Evolutionary conservation across 2,888 invertebrate species (phyloP), one percentile per base, ranked within the genome.

Genomic region (Trichacis sp.): DNA sequence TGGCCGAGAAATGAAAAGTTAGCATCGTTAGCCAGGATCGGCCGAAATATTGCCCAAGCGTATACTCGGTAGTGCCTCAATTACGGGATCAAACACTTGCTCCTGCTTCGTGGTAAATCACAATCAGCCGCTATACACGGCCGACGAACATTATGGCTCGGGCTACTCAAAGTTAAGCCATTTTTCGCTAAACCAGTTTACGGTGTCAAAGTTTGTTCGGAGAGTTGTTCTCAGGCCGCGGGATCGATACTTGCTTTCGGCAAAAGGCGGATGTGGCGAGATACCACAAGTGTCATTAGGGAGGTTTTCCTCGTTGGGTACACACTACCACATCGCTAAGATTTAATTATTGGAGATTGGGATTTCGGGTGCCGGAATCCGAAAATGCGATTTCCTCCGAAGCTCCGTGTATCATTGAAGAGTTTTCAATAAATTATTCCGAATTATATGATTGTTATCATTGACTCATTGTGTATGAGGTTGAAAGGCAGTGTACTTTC

Each of bases 151-250:
- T 73, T 73, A 74, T 64, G 66, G 72, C 54, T 65, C 53, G 57
- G 65, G 65, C 70, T 70, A 70, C 74, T 75, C 73, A 59, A 74
- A 80, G 75, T 79, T 77, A 73, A 77, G 74, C 75, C 73, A 78
- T 78, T 81, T 80, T 81, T 81, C 78, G 74, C 69, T 75, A 74
- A 80, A 79, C 76, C 79, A 75, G 76, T 81, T 79, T 77, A 75
- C 74, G 72, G 71, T 71, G 75, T 73, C 74, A 77, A 80, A 80
- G 74, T 80, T 80, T 76, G 62, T 67, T 48, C 63, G 57, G n/a
- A n/a, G 45, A 64, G 48, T 60, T 55, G 51, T 46, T 58, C 51
- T 40, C n/a, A 54, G 56, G 55, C 62, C 59, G 56, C 42, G 56
- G 70, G 73, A 75, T 77, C 78, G 71, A 78, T 78, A 73, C 58